Base-by-base conservation (phyloP, 2,888 invertebrate genomes). In the Pristionchus japonicus region DNA sequence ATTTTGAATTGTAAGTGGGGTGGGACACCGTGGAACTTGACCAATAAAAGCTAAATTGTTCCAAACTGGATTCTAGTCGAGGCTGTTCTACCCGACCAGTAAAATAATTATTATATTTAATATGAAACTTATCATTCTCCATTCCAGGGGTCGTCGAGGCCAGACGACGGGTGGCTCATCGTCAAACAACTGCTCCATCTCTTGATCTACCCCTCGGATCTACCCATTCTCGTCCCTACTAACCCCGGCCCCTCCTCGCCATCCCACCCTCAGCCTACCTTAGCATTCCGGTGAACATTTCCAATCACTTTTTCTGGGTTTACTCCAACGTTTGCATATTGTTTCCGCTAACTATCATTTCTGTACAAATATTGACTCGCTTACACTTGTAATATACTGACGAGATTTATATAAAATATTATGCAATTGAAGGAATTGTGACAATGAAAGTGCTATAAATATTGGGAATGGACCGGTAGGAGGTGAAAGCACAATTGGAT, bases 151-250 rank as follows among this genome's bases (percentile, higher is more conserved):
- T 83, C 82, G 82, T 37, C 49, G 52, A 43, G 82, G 82, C 15
- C 82, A 83, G 23, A 83, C 82, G 11, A 52, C 82, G 52, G 82
- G 77, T 47, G 77, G 77, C 27, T 77, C 82, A 7, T 52, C 82
- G 1, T 83, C 82, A 34, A 83, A 83, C 52, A 83, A 83, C 52
- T 83, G 82, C 52, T 83, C 82, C 52, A 52, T 83, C 49, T 83
- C 82, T 7, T 83, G 49, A 80, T 49, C 17, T 7, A 23, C 40
- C n/a, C n/a, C n/a, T n/a, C n/a, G n/a, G 0, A n/a, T 31, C 64
- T 64, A 64, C 64, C 23, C 70, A 20, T 37, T 70, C 70, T 17
- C 70, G 3, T 74, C 37, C 27, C 77, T 47, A 77, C 77, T 77
- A 43, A 27, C 37, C n/a, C n/a, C n/a, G n/a, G n/a, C n/a, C n/a